Evolutionary conservation across 2,113 vertebrate species (phyloP), one percentile per base, ranked within the genome.

Genomic region (Turdus rufiventris): DNA sequence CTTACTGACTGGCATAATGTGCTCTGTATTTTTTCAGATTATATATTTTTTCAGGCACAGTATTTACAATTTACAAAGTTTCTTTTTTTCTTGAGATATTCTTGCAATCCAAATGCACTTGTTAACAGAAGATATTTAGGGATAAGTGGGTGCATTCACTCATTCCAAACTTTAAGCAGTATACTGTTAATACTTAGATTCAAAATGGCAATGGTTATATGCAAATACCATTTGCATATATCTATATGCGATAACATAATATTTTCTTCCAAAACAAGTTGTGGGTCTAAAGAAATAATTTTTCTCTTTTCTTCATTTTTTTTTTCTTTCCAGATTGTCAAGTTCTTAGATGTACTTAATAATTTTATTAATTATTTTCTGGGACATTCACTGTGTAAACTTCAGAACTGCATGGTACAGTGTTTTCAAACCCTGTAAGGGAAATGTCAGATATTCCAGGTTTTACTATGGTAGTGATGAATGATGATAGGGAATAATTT

Each of bases 1-100:
- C 3, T 34, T 74, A 33, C 8, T 58, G 23, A 2, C 34, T 45
- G 1, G 0, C 2, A 17, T 53, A 61, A 65, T 48, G 1, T 54
- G 3, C 9, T 15, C 5, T 62, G 6, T 25, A 12, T 40, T 75
- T 89, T 61, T 89, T 51, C 70, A 86, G 12, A 29, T 29, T 0
- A 42, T 25, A 1, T 24, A 21, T 47, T 84, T 84, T 92, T 83
- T 63, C 36, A 83, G 54, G n/a, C 2, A 24, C 0, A 7, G 2
- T 36, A 21, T 43, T 67, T 71, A 4, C 7, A 88, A 60, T 54
- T 78, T 38, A 36, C 10, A 80, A 67, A 3, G 2, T 79, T 87
- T 38, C 7, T 63, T 57, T 82, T 63, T 63, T 62, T 33, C 42
- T 60, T 62, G 2, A 4, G 0, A 38, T 16, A 26, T 50, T 65